Base-by-base conservation (phyloP, 2,888 invertebrate genomes). In the Megaustenia siamemsis region DNA sequence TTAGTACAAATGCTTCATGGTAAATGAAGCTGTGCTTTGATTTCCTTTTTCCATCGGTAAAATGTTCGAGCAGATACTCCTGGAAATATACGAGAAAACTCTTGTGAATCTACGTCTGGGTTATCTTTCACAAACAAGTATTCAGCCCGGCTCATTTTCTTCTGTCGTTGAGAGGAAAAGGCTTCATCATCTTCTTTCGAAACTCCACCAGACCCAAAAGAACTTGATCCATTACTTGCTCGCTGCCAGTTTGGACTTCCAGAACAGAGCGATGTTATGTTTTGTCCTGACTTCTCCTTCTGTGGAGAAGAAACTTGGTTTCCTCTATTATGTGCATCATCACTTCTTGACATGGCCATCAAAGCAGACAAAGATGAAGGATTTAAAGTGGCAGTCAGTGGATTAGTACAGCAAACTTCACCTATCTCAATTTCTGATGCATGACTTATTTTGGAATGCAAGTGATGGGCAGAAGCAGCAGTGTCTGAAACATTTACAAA, bases 21-120 rank as follows among this genome's bases (percentile, higher is more conserved):
- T 60, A 80, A 28, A 60, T 84, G 80, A 18, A 84, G 63, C 69
- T 85, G 85, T 43, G 85, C 81, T 81, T 79, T 79, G 45, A 88
- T 86, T 77, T 88, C 88, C 38, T 86, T 83, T 82, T 88, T 88
- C 88, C 88, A 88, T 35, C 88, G 82, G 79, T 88, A 88, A 83
- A 88, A 88, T 38, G 88, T 88, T n/a, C 88, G 85, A 38, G 86
- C 82, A 24, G 88, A 88, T 45, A 88, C 87, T 53, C 84, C 82
- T 18, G 87, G 87, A 76, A 87, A 88, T 28, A 83, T 86, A 21
- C 81, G 71, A 43, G 83, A 85, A 60, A 88, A 88, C 75, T 88
- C 88, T 68, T 87, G 87, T 21, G 88, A 88, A 71, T 88, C 88
- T 49, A 88, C 87, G 45, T 86, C 83, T 49, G 88, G 88, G 75